phyloP scores from a whole-genome alignment of 2,888 invertebrate genomes.

The Linyphia triangularis region DNA sequence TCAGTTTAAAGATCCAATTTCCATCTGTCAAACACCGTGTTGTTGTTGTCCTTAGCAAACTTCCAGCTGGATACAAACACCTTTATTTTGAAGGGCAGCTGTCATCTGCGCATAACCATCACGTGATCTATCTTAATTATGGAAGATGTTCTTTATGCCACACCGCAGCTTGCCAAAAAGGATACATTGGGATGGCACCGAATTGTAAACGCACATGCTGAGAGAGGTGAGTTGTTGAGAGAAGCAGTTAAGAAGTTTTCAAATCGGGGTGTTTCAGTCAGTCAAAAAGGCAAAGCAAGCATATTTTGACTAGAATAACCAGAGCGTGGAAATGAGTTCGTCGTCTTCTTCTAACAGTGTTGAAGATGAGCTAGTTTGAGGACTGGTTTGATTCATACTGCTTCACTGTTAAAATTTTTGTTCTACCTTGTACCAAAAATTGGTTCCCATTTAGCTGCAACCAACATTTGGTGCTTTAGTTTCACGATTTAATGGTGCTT shows the following conservation, averaged over 20 bases:
- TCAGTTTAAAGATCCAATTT: constrained; percentile 36
- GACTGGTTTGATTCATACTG: background rate
- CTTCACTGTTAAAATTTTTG: no score
- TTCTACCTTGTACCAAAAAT: no score
- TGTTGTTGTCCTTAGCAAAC: constrained; percentile 48
- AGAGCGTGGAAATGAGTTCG: background rate
- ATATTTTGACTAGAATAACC: background rate
- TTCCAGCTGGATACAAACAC: constrained; percentile 30
- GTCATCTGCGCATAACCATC: background rate
- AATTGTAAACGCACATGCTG: background rate
- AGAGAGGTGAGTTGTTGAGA: no score
- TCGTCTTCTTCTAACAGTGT: background rate
- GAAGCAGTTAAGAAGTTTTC: background rate
- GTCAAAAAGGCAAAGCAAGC: background rate
- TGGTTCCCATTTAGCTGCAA: no score
- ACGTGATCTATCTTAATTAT: constrained; percentile 53
- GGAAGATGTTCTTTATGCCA: constrained; percentile 1
- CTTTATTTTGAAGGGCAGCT: background rate
- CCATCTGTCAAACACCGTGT: constrained; percentile 26
- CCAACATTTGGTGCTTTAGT: no score
- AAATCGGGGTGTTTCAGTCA: no score
- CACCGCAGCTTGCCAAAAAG: background rate
- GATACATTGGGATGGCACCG: background rate
- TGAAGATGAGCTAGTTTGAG: background rate
- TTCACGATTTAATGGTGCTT: no score